Evolutionary conservation across 2,888 invertebrate genomes (phyloP), one percentile per base, ranked within the genome.

Genomic region (Agriopis leucophaearia): DNA sequence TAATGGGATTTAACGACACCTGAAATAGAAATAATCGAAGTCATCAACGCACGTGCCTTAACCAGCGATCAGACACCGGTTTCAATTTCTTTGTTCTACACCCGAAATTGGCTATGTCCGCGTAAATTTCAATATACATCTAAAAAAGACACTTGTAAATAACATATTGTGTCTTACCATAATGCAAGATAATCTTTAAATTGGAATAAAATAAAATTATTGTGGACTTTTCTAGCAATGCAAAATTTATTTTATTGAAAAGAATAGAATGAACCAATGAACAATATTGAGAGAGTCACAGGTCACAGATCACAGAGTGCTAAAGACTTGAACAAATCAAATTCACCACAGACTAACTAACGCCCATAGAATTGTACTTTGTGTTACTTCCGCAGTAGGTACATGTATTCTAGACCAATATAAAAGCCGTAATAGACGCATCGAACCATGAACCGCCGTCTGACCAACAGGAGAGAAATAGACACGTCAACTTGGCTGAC

Each of bases 1-100:
- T 96, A 45, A 99, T 97, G 62, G 99, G 99, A 93, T 99, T 99
- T 77, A 99, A 92, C 73, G 98, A 97, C 82, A 97, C 96, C 97
- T 98, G 81, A 57, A 81, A 79, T 48, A 10, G 16, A 27, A 7
- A 56, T 35, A 65, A 68, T 73, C 75, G 68, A 72, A 67, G 64
- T 73, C 68, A 78, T 59, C 64, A 74, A 71, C 86, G 85, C 90
- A 88, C 83, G 90, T 89, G 90, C 84, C 71, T 62, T 13, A 45
- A 18, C 64, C 44, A 18, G 54, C 60, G 66, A 50, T 50, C 51
- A 54, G 65, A 78, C 87, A 87, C 77, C 87, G 78, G 89, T 78
- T 83, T 63, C 54, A 57, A 78, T 62, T 76, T 70, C 75, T 15
- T 44, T 12, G 67, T 56, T 71, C 72, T 72, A 64, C 60, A 67